Evolutionary conservation across 2,113 vertebrate genomes (phyloP).

Genomic region (Psittacus erithacus): DNA sequence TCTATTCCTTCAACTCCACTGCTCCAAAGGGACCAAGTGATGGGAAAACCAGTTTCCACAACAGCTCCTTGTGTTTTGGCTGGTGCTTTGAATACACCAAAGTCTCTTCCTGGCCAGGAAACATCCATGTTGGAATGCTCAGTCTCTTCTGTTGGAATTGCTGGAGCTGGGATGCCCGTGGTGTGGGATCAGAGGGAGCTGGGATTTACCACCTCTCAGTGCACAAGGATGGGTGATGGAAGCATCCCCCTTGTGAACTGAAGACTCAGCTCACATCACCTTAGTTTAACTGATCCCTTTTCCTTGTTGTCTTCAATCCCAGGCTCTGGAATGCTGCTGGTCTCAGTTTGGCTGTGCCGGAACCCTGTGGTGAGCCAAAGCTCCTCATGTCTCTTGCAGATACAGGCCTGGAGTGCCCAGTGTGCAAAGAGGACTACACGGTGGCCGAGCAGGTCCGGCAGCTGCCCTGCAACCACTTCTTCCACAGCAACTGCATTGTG

Average conservation of each 20-base stretch:
- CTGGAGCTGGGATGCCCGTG: not conserved
- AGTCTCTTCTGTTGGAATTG: not conserved
- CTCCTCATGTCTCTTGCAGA: slow-evolving; percentile 71
- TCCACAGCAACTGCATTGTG: slow-evolving; percentile 97
- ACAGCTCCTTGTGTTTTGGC: not conserved
- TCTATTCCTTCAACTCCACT: not conserved
- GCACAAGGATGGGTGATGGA: not conserved
- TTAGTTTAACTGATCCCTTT: not conserved
- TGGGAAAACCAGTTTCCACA: not conserved
- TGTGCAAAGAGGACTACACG: slow-evolving; percentile 94
- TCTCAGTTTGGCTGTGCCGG: not conserved
- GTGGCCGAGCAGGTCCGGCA: slow-evolving; percentile 90
- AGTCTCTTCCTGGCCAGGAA: not conserved
- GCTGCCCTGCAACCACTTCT: slow-evolving; percentile 95
- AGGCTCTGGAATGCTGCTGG: not conserved
- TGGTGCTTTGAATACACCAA: not conserved
- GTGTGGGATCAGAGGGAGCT: not conserved
- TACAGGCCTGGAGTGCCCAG: slow-evolving; percentile 92
- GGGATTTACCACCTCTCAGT: not conserved
- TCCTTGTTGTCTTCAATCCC: not conserved
- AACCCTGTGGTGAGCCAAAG: not conserved
- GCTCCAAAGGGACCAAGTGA: not conserved
- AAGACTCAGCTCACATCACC: not conserved
- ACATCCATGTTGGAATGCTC: not conserved
- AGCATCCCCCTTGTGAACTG: too few species aligned